Evolutionary conservation across 2,888 invertebrate genomes (phyloP).

Genomic region (Stictocephala bisonia): DNA sequence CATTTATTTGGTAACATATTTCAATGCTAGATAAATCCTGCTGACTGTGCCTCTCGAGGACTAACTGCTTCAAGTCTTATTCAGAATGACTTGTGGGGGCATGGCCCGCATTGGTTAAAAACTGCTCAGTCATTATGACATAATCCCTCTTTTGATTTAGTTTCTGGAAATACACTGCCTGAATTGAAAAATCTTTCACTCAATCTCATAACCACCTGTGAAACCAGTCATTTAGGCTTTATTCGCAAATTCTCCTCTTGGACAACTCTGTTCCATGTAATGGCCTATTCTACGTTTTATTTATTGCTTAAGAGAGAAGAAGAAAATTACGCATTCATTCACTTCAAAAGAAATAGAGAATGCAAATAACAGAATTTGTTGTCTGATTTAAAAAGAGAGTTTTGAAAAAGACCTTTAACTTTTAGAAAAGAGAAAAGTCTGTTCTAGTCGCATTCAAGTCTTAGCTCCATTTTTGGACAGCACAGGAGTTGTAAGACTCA

Average conservation of each 20-base stretch:
- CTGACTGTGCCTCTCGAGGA: slow-evolving; percentile 54
- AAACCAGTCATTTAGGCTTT: too few relatives aligned
- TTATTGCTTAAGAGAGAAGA: neutral
- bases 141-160: neutral
- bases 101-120: slow-evolving; percentile 53
- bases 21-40: slow-evolving; percentile 58
- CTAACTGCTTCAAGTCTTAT: slow-evolving; percentile 4
- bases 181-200: neutral
- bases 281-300: slow-evolving; percentile 20
- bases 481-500: slow-evolving; percentile 49
- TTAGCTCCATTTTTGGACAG: slow-evolving; percentile 47
- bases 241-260: slow-evolving; percentile 29
- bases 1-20: slow-evolving; percentile 58
- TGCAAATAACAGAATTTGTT: neutral
- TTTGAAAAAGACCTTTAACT: neutral
- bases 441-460: neutral
- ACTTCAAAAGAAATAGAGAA: neutral
- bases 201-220: too few relatives aligned
- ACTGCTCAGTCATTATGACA: slow-evolving; percentile 9
- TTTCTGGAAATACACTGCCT: neutral
- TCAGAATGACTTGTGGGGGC: slow-evolving; percentile 52
- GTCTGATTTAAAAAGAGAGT: slow-evolving; percentile 5
- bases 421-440: neutral
- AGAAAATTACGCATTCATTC: neutral
- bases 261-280: neutral